Conservation (phyloP, 2,888 invertebrate genomes). For the Melitaea athalia region DNA sequence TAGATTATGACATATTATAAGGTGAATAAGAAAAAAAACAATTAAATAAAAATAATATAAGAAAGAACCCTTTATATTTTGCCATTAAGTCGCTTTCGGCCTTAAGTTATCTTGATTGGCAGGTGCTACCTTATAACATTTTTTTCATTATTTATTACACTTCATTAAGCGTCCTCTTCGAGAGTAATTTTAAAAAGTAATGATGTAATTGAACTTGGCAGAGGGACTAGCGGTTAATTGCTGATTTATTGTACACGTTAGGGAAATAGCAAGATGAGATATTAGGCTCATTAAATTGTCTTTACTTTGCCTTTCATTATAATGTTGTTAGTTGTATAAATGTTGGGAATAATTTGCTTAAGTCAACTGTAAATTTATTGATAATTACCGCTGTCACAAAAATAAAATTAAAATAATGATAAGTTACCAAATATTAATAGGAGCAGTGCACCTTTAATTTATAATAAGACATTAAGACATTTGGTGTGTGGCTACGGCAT, state of each 20-base stretch:
- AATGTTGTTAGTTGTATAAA: too few relatives aligned
- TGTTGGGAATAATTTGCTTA: too few relatives aligned
- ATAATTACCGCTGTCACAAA: too few relatives aligned
- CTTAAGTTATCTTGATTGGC: conserved; percentile 41
- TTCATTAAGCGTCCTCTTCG: conserved; percentile 38
- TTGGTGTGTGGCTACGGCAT: too few relatives aligned
- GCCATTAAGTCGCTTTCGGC: conserved; percentile 22
- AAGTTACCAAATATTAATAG: too few relatives aligned
- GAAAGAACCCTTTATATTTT: conserved; percentile 12
- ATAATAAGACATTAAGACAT: too few relatives aligned
- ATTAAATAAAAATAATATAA: conserved; percentile 3
- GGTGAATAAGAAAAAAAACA: background rate
- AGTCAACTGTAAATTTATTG: too few relatives aligned
- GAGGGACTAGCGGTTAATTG: conserved; percentile 30
- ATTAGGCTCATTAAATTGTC: background rate
- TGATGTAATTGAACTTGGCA: conserved; percentile 40
- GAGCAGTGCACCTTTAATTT: too few relatives aligned
- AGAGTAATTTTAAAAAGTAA: conserved; percentile 42
- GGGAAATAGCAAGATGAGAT: background rate
- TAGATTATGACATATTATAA: too few relatives aligned
- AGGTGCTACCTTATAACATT: conserved; percentile 44
- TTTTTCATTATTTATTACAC: conserved; percentile 41
- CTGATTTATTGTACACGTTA: conserved; percentile 32
- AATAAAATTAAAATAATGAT: too few relatives aligned
- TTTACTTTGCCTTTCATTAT: too few relatives aligned